These are phyloP conservation scores for Drosophila seclusa DNA, from an alignment of 2,888 invertebrate species.

Conservation along the genomic window DNA sequence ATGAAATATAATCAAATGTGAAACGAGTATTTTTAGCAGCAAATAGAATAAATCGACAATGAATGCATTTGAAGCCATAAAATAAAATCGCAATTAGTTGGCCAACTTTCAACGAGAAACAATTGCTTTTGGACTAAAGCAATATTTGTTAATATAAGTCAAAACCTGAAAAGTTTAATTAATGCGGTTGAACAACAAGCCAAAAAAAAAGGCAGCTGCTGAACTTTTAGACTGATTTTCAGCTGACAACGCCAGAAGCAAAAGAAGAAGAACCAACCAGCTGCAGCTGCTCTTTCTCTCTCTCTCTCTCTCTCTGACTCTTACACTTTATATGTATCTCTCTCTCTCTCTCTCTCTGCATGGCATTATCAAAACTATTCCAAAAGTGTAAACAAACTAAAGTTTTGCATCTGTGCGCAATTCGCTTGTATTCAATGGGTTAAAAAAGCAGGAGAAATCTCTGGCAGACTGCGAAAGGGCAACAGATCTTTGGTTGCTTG, in stretches of 20 bases:
- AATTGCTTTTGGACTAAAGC: neutral
- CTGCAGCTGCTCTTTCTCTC: conserved; percentile 2
- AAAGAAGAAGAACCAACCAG: neutral
- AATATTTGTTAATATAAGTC: conserved; percentile 11
- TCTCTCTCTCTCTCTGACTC: neutral
- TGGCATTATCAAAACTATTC: conserved; percentile 48
- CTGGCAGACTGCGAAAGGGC: conserved; percentile 21
- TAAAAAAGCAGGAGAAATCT: conserved; percentile 42
- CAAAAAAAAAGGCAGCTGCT: conserved; percentile 5
- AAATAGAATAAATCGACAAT: neutral
- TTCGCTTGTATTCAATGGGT: conserved; percentile 43
- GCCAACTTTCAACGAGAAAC: neutral
- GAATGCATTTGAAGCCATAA: neutral
- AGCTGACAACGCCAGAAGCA: conserved; percentile 30
- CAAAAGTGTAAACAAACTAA: conserved; percentile 60
- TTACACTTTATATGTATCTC: neutral
- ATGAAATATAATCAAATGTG: neutral
- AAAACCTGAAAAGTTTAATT: conserved; percentile 38
- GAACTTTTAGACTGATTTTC: conserved; percentile 37
- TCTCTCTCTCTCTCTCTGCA: conserved; percentile 6
- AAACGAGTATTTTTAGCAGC: neutral
- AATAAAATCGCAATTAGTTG: neutral
- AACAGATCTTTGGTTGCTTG: conserved; percentile 40
- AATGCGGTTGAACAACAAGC: conserved; percentile 23
- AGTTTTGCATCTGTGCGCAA: conserved; percentile 44